These are phyloP conservation scores for Papilio dardanus DNA, from an alignment of 1,140 invertebrate genomes.

Conservation along the genomic window DNA sequence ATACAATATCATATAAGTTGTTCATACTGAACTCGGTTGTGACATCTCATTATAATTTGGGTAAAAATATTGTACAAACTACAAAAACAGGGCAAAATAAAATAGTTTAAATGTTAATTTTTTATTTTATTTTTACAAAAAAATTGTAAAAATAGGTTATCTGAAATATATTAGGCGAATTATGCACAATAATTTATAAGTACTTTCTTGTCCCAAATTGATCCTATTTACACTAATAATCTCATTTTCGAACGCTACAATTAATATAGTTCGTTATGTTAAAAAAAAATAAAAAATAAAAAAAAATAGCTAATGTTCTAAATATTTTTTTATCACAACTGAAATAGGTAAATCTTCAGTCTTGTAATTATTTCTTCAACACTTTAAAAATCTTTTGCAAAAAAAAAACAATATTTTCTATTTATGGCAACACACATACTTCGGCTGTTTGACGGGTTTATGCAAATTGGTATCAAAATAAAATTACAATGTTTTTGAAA, in stretches of 20 bases:
- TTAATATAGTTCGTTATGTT: neutral
- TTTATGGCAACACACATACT: slow-evolving; percentile 21
- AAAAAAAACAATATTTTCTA: neutral
- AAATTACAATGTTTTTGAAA: neutral
- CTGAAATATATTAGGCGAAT: slow-evolving; percentile 33
- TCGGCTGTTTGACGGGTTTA: neutral
- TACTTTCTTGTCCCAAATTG: slow-evolving; percentile 32
- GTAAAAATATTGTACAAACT: slow-evolving; percentile 1
- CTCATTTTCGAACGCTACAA: neutral
- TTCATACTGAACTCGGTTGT: slow-evolving; percentile 9
- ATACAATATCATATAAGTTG: neutral
- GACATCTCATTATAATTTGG: slow-evolving; percentile 2
- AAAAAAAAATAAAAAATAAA: neutral
- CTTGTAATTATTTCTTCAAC: slow-evolving; percentile 8
- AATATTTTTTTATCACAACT: neutral
- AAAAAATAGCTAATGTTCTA: neutral
- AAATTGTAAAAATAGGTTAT: slow-evolving; percentile 28
- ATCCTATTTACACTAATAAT: slow-evolving; percentile 32
- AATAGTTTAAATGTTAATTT: slow-evolving; percentile 17
- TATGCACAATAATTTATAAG: slow-evolving; percentile 31
- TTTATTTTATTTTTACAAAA: slow-evolving; percentile 18
- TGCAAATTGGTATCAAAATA: neutral
- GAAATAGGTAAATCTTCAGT: slow-evolving; percentile 21
- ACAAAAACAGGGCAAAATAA: slow-evolving; percentile 2
- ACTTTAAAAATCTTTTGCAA: neutral